Evolutionary conservation across 2,113 vertebrate genomes (phyloP), one percentile per base, ranked within the genome.

Genomic region (Odobenus rosmarus): DNA sequence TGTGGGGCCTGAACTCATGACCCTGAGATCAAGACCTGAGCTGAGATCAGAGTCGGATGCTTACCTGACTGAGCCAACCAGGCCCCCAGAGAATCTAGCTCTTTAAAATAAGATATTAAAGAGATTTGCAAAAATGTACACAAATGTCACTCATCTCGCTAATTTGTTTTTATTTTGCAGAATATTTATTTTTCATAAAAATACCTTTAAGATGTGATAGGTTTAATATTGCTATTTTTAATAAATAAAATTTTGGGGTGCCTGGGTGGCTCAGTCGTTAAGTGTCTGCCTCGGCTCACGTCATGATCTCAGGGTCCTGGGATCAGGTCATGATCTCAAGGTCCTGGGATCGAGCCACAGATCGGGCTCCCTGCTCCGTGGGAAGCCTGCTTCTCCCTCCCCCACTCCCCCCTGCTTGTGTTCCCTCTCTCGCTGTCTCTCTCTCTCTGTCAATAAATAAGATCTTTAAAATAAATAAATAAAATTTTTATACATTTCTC

Each of bases 131-230:
- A 91, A 93, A 86, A 91, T 59, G 19, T 31, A 93, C 74, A 46
- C 33, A 83, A 92, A 79, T 80, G 62, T 0, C 76, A 42, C 13
- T 84, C 18, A 61, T 61, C 21, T 77, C 39, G 88, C 21, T 64
- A 49, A 53, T 83, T 42, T 59, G 42, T 79, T 86, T 90, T 92
- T 69, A 39, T 82, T 89, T 72, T 1, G 6, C 39, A 31, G 51
- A 88, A 90, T 67, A 92, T 13, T 84, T 84, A 36, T 85, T 77
- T 94, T 88, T 76, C 76, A 88, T 61, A 71, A 72, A 88, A 94
- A 46, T 49, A 93, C 69, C 51, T 77, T 36, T n/a, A 62, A 61
- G 42, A 72, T 64, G 15, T 42, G 7, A 88, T 51, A 7, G 24
- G 13, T n/a, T 80, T 72, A 57, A 88, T 55, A 94, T 5, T 23